These are phyloP conservation scores for Plagodis pulveraria DNA, from an alignment of 2,888 invertebrate species.

Conservation along the genomic window DNA sequence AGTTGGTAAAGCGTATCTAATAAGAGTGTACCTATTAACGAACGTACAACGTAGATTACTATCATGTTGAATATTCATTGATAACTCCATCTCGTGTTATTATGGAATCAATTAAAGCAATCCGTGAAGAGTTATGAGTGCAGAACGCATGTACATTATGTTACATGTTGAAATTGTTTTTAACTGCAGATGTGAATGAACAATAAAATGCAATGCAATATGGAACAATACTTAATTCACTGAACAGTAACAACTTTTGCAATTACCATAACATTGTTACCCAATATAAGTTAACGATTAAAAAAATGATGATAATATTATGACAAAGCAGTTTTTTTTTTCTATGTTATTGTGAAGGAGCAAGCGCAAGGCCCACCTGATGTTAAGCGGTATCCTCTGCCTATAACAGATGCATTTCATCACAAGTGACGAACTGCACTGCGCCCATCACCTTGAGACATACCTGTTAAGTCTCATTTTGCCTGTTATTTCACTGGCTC, in stretches of 20 bases:
- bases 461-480: too few species aligned
- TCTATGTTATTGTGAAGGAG: too few species aligned
- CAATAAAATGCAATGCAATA: slow-evolving; percentile 1
- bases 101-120: slow-evolving; percentile 15
- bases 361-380: too few species aligned
- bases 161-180: slow-evolving; percentile 5
- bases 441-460: too few species aligned
- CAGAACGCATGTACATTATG: slow-evolving; percentile 11
- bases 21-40: not conserved
- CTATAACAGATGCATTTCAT: too few species aligned
- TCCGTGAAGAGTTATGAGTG: slow-evolving; percentile 18
- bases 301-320: not conserved
- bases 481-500: too few species aligned
- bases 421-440: too few species aligned
- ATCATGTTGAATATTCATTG: slow-evolving; percentile 19
- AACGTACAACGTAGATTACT: slow-evolving; percentile 6
- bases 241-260: slow-evolving; percentile 1
- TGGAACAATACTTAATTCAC: not conserved
- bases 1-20: not conserved
- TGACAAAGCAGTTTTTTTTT: too few species aligned
- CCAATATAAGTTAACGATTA: not conserved
- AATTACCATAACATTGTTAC: not conserved
- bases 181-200: slow-evolving; percentile 1
- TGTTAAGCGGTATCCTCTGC: too few species aligned
- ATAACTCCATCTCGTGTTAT: slow-evolving; percentile 16